These are phyloP conservation scores for Micrastur ruficollis DNA, from an alignment of 2,797 vertebrate genomes.

Conservation along the genomic window DNA sequence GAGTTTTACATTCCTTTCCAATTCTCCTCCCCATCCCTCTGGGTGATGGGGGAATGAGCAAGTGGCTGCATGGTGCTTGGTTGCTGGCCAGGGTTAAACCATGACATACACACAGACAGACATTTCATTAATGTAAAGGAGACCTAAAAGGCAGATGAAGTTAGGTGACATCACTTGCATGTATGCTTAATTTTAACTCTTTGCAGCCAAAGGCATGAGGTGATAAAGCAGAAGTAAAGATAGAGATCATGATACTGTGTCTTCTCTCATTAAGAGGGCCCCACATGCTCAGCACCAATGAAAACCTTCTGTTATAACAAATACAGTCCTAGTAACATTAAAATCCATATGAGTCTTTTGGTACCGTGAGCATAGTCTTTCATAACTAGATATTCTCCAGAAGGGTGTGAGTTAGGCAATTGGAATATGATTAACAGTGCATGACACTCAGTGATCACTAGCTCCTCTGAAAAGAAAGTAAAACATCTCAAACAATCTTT, in stretches of 20 bases:
- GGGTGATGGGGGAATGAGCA: no score
- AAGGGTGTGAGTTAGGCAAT: neutral
- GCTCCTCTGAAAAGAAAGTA: neutral
- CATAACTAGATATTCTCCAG: neutral
- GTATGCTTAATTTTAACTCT: neutral
- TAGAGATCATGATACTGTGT: neutral
- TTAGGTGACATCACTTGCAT: neutral
- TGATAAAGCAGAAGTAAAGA: neutral
- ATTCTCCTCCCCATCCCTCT: no score
- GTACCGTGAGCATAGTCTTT: neutral
- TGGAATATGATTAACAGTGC: neutral
- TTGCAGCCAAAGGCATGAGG: neutral
- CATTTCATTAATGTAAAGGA: neutral
- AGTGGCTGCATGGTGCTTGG: no score
- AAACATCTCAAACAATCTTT: neutral
- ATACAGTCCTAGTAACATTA: neutral
- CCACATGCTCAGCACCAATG: neutral
- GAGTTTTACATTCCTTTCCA: no score
- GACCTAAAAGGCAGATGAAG: neutral
- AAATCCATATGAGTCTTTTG: neutral
- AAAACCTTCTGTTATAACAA: neutral
- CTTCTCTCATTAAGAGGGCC: neutral
- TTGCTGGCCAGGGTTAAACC: no score
- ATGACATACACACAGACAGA: no score
- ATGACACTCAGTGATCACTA: neutral